These are phyloP conservation scores for Lathamus discolor DNA, from an alignment of 2,113 vertebrate genomes.

Conservation along the genomic window DNA sequence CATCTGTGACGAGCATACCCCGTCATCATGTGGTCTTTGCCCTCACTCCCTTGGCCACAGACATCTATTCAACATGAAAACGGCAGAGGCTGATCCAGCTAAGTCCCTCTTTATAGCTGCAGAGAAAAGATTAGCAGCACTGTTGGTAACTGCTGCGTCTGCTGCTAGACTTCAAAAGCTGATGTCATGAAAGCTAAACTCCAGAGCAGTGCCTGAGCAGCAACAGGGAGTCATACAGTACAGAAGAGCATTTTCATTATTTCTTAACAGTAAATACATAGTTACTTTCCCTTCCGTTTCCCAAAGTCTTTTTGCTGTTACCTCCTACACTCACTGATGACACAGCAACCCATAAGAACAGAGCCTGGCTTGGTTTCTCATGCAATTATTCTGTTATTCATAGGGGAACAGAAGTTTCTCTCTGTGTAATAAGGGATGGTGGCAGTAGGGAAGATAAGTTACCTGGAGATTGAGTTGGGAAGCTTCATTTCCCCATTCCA, in stretches of 20 bases:
- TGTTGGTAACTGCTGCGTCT: not conserved
- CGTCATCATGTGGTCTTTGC: constrained; percentile 53
- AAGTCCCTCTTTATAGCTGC: not conserved
- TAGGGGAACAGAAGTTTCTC: not conserved
- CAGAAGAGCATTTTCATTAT: not conserved
- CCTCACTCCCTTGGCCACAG: not conserved
- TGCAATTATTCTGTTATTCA: not conserved
- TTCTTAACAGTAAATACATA: not conserved
- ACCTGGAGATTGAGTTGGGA: not conserved
- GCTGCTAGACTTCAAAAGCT: not conserved
- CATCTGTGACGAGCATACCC: constrained; percentile 34
- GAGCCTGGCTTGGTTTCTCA: not conserved
- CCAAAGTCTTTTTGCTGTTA: not conserved
- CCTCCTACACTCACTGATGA: not conserved
- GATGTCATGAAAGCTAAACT: not conserved
- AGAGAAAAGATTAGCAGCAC: not conserved
- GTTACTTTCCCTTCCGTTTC: not conserved
- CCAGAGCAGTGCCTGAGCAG: not conserved
- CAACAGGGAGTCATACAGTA: not conserved
- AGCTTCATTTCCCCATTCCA: not conserved
- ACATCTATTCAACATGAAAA: not conserved
- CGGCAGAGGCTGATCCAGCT: not conserved
- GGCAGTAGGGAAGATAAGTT: not conserved
- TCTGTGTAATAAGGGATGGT: not conserved
- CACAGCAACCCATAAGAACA: not conserved